Conservation (phyloP, 1,140 invertebrate species). For the Radopholus similis region DNA sequence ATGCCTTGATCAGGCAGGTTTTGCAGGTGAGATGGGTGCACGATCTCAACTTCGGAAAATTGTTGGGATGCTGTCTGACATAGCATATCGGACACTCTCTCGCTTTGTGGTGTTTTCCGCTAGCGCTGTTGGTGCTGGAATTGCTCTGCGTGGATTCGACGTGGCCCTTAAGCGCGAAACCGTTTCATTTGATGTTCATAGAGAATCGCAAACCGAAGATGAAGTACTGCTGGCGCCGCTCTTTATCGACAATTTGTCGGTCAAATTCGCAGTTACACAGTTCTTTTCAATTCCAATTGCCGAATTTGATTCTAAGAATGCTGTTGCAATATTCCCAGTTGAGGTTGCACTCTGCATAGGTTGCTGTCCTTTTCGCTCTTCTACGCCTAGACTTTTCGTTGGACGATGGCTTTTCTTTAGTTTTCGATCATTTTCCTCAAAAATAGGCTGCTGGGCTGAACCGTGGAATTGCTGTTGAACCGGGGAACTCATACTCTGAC, state of each 20-base stretch:
- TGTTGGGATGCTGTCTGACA: slow-evolving; percentile 29
- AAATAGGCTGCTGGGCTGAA: neutral
- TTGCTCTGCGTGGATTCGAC: slow-evolving; percentile 7
- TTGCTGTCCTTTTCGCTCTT: neutral
- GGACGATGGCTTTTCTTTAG: neutral
- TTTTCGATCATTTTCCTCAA: neutral
- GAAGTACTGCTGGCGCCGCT: slow-evolving; percentile 11
- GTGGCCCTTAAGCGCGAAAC: neutral
- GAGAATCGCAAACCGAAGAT: slow-evolving; percentile 7
- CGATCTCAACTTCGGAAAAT: slow-evolving; percentile 46
- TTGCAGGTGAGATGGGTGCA: slow-evolving; percentile 51
- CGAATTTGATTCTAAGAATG: neutral
- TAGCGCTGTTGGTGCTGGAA: neutral
- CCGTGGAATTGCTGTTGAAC: no score
- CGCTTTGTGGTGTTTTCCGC: slow-evolving; percentile 4
- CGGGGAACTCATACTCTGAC: no score
- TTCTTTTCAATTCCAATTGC: neutral
- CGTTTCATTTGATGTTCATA: neutral
- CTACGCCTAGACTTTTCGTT: slow-evolving; percentile 7
- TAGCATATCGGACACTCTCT: slow-evolving; percentile 53
- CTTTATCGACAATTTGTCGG: slow-evolving; percentile 11
- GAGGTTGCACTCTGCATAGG: neutral
- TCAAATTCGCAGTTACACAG: neutral
- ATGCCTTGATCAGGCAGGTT: slow-evolving; percentile 48
- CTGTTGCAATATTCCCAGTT: neutral